Evolutionary conservation across 1,140 invertebrate genomes (phyloP), one percentile per base, ranked within the genome.

Genomic region (Euwallacea similis): DNA sequence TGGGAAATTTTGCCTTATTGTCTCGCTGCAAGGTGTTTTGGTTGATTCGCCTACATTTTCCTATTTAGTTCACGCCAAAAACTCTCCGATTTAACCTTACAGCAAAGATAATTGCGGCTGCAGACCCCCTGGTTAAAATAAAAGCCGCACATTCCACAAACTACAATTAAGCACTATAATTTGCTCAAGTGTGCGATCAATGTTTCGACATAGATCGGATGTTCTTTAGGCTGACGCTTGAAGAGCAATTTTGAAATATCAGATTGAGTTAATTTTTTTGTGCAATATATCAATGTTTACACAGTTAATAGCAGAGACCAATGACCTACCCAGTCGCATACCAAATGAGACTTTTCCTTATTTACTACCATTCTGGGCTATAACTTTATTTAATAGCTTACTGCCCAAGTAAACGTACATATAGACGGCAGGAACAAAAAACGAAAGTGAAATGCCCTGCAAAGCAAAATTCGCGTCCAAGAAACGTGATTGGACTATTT

Each of bases 401-500:
- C 21, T 4, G 21, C 21, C 21, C 21, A 33, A 33, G 21, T 33
- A 33, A 33, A 33, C 21, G 21, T 33, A 33, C 4, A 33, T 33
- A 33, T 33, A 1, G 21, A 33, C 21, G 1, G 21, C 21, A 33
- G 21, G 21, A 33, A 33, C 21, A 56, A 56, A 42, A 61, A 61
- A 42, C 42, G 59, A 61, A 61, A 61, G 59, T 61, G 59, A 61
- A 61, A 61, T 61, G 59, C 33, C 7, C 59, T 33, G 21, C 21
- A 33, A 33, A 33, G 21, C 21, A 13, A 58, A 58, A 41, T 43
- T 61, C 59, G 21, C 33, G 59, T 61, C 59, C 59, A 21, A n/a
- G 59, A 41, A 61, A 61, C 59, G 59, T 61, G 59, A 61, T 61
- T 41, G 21, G 21, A n/a, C 59, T 41, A 61, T 61, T 42, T 61